Conservation (phyloP, 1,140 invertebrate genomes). For the Orchesella cincta region DNA sequence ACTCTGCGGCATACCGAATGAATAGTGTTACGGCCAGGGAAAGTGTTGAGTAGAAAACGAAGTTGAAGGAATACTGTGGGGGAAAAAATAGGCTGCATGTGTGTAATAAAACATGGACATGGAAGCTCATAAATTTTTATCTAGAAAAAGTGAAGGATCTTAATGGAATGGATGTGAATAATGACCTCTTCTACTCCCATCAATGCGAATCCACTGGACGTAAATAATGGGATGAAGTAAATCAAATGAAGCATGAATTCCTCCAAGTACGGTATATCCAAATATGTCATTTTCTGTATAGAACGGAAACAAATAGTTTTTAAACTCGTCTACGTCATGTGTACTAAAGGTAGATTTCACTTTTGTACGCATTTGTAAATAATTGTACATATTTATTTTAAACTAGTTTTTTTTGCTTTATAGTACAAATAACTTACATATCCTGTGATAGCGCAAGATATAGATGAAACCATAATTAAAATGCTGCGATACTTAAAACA, state of each 20-base stretch:
- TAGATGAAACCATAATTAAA: neutral
- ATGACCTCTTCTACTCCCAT: conserved; percentile 18
- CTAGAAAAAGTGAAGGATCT: neutral
- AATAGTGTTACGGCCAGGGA: conserved; percentile 10
- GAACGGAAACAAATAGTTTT: neutral
- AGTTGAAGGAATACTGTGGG: conserved; percentile 28
- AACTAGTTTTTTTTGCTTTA: neutral
- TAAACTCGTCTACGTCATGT: neutral
- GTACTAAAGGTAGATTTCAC: too few species aligned
- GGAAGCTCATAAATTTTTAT: too few species aligned
- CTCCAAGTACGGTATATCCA: neutral
- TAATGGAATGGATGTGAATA: neutral
- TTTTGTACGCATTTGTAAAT: too few species aligned
- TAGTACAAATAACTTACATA: conserved; percentile 9
- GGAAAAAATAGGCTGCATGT: too few species aligned
- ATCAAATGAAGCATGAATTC: conserved; percentile 27
- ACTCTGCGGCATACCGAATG: conserved; percentile 18
- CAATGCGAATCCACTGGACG: neutral
- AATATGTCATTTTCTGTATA: conserved; percentile 15
- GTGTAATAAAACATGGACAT: neutral
- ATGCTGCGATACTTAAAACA: conserved; percentile 2
- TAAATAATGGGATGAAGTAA: conserved; percentile 25
- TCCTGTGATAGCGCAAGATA: neutral
- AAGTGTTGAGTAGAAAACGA: conserved; percentile 17
- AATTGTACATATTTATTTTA: too few species aligned